Percentiles rank a stretch among this genome's conserved stretches.
Evolutionary conservation across 2,113 vertebrate genomes (phyloP).

Genomic region (Mus musculus): DNA sequence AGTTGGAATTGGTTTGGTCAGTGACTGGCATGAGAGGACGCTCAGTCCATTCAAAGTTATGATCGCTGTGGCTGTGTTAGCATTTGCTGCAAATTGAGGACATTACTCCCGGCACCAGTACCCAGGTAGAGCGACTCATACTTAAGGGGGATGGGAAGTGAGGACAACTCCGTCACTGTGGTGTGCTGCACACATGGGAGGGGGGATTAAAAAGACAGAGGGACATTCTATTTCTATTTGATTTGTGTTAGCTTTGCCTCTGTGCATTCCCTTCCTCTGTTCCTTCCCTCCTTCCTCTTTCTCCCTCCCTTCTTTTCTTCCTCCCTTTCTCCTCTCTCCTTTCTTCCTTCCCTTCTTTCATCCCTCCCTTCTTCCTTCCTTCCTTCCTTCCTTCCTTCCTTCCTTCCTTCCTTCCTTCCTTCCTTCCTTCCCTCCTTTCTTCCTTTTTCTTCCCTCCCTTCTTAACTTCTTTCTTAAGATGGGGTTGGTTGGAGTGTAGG

Average conservation of each 20-base stretch:
- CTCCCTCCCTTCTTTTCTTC: not conserved
- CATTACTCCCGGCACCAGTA: not conserved
- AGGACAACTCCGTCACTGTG: not conserved
- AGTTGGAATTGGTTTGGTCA: not conserved
- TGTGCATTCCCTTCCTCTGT: too few relatives aligned
- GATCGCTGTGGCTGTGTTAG: not conserved
- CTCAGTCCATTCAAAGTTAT: not conserved
- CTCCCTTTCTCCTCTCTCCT: not conserved
- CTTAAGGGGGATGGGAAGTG: not conserved
- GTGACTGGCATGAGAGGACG: not conserved
- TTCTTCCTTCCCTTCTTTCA: too few relatives aligned
- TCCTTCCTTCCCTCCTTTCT: not conserved
- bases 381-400: too few relatives aligned
- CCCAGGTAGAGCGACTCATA: not conserved
- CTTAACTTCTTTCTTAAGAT: not conserved
- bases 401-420: accelerated
- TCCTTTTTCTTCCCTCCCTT: not conserved
- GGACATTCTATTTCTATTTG: not conserved
- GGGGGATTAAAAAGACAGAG: not conserved
- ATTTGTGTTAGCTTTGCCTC: not conserved
- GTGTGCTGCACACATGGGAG: not conserved
- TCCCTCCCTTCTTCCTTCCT: accelerated
- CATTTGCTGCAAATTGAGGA: not conserved
- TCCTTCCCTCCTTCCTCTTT: too few relatives aligned
- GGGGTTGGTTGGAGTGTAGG: not conserved